Evolutionary conservation across 2,113 vertebrate genomes (phyloP).

Genomic region (Actinemys pallida): DNA sequence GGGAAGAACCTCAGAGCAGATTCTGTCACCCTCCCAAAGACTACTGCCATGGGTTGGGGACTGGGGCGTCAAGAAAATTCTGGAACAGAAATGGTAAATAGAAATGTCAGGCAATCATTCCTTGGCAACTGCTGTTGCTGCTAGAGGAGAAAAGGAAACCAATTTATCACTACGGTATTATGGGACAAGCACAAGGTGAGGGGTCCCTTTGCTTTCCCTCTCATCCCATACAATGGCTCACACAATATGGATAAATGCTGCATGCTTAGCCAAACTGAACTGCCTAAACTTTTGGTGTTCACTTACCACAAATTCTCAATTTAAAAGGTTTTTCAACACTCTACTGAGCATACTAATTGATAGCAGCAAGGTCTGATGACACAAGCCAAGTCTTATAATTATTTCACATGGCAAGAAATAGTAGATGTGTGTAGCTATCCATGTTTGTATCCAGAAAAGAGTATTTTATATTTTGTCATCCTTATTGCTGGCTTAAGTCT

Average conservation of each 20-base stretch:
- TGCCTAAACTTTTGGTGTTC: conserved; percentile 27
- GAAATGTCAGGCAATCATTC: background rate
- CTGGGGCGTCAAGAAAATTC: background rate
- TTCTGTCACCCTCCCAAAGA: background rate
- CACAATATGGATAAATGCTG: background rate
- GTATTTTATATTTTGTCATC: background rate
- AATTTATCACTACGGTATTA: background rate
- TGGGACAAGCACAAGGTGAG: background rate
- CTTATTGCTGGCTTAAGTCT: background rate
- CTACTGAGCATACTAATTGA: conserved; percentile 26
- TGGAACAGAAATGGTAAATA: background rate
- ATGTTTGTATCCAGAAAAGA: background rate
- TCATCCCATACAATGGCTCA: background rate
- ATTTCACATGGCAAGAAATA: background rate
- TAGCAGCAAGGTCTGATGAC: background rate
- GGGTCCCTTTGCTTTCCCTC: background rate
- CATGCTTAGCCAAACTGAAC: background rate
- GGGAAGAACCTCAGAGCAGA: background rate
- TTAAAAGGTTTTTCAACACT: conserved; percentile 39
- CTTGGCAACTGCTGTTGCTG: background rate
- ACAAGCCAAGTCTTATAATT: background rate
- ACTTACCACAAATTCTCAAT: conserved; percentile 36
- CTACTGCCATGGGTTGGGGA: background rate
- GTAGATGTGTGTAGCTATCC: background rate
- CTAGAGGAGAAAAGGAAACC: background rate